phyloP scores from a whole-genome alignment of 2,113 vertebrate species.

The Corvus hawaiiensis region DNA sequence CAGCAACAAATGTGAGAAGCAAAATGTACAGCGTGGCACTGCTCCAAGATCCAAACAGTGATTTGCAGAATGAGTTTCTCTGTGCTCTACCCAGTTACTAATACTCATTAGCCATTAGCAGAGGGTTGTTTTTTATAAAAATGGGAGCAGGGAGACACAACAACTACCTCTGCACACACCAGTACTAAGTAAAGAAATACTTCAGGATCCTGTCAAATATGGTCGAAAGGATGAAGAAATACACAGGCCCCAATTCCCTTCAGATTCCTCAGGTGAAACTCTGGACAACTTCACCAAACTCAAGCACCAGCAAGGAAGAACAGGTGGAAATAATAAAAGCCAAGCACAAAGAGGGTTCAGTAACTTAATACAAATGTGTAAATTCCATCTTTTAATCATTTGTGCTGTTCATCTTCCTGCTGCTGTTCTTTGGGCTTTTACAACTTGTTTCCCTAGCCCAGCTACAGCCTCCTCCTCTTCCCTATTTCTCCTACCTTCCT shows the following conservation, averaged over 20 bases:
- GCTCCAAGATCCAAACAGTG: neutral
- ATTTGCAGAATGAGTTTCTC: neutral
- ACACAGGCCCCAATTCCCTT: neutral
- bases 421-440: neutral
- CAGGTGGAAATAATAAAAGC: neutral
- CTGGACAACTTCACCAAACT: neutral
- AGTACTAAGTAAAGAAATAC: neutral
- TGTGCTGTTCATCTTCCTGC: neutral
- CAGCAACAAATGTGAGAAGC: neutral
- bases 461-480: neutral
- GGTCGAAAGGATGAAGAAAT: neutral
- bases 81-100: neutral
- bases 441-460: neutral
- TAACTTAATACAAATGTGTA: neutral
- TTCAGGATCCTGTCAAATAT: neutral
- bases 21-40: fast-evolving
- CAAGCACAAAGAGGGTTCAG: neutral
- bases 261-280: neutral
- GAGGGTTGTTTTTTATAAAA: neutral
- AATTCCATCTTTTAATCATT: neutral
- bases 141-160: neutral
- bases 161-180: neutral
- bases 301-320: neutral
- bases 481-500: neutral
- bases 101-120: neutral